These are phyloP conservation scores for Branchinecta sandiegonensis DNA, from an alignment of 2,888 invertebrate species.

Conservation along the genomic window DNA sequence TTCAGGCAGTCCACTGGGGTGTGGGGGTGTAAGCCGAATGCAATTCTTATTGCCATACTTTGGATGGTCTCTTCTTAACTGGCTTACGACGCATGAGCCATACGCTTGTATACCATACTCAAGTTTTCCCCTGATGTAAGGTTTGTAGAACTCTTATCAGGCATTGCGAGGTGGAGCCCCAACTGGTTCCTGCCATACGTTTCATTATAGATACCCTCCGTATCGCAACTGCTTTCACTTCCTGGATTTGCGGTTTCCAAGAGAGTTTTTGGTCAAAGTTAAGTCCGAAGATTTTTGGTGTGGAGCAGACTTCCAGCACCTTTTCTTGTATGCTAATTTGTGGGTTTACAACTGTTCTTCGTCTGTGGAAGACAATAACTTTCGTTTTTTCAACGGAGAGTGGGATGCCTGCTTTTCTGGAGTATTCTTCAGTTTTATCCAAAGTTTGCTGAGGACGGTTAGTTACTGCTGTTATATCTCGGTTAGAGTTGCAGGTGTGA, in stretches of 20 bases:
- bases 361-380: not conserved
- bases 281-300: not conserved
- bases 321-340: not conserved
- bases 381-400: not conserved
- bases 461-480: not conserved
- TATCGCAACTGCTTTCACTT: not conserved
- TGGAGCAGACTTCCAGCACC: not conserved
- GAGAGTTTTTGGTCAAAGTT: not conserved
- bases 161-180: not conserved
- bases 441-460: not conserved
- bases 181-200: not conserved
- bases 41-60: not conserved
- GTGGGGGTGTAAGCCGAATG: not conserved
- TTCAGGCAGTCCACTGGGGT: not conserved
- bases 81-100: too few species aligned
- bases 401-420: not conserved
- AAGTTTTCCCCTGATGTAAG: not conserved
- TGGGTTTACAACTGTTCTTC: not conserved
- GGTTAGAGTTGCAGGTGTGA: not conserved
- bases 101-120: not conserved
- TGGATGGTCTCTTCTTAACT: not conserved
- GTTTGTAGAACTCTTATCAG: conserved; percentile 5
- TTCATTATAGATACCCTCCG: not conserved
- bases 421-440: not conserved
- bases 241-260: not conserved